Base-by-base conservation (phyloP, 2,113 vertebrate genomes). In the Lonchura striata region DNA sequence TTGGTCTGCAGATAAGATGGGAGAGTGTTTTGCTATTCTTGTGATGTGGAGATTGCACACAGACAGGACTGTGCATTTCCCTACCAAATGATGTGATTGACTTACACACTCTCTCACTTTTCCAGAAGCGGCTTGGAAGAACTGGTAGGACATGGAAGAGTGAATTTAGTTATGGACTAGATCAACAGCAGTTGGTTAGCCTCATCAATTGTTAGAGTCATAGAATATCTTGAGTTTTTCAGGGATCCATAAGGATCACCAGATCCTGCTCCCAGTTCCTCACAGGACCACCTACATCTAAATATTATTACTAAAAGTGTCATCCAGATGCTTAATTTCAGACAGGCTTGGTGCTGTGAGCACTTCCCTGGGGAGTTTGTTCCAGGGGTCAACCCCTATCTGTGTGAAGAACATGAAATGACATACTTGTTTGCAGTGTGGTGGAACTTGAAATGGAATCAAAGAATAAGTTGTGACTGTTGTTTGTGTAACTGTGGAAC, bases 1-100 rank as follows among this genome's bases (percentile, higher is more conserved):
- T 71, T n/a, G 61, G 66, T 88, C 79, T 24, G 5, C 39, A 82
- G 50, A 86, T 90, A 80, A 86, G 84, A 39, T 24, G 9, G 63
- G 60, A 77, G 37, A 68, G 39, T 44, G 52, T 85, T 92, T 94
- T 92, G 79, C 59, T 82, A 1, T 84, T 91, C 91, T 59, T 89
- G 87, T 97, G 93, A 96, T 94, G 63, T 83, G 79, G 72, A 92
- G 82, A 90, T 90, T 76, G 52, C 71, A 91, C 69, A 37, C 16
- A 84, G 60, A 65, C 28, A 70, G 47, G 46, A 57, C 25, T 22
- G 52, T 59, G 24, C 23, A 94, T 96, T 97, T 94, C 72, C 91
- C 91, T 95, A 83, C 27, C 93, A 95, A 95, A 95, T 90, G 21
- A 63, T 33, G 37, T 41, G 79, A 77, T 10, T 85, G 91, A 89